These are phyloP conservation scores for Rutilus rutilus DNA, from an alignment of 2,113 vertebrate genomes.

Conservation along the genomic window DNA sequence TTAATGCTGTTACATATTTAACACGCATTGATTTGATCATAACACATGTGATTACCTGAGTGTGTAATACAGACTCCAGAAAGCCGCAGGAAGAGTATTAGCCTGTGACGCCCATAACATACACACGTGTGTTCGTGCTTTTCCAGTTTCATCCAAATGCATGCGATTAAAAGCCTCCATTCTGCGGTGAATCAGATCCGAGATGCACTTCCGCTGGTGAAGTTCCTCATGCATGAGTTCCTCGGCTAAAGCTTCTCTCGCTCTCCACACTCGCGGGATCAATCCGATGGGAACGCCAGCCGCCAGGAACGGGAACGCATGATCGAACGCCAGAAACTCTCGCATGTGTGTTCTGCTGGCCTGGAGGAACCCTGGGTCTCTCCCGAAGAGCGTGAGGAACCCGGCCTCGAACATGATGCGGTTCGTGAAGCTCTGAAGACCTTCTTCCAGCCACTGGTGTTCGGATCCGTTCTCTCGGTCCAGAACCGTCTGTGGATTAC, in stretches of 20 bases:
- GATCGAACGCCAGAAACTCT: constrained; percentile 63
- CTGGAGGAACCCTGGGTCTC: constrained; percentile 22
- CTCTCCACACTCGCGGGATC: constrained; percentile 49
- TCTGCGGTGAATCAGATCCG: constrained; percentile 62
- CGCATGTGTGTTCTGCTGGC: constrained; percentile 40
- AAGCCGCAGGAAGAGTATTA: constrained; percentile 65
- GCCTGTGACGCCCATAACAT: constrained; percentile 69
- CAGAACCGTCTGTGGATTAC: constrained; percentile 61
- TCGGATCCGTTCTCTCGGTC: not conserved
- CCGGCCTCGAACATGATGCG: constrained; percentile 69
- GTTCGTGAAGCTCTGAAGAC: constrained; percentile 61
- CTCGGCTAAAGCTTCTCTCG: constrained; percentile 61
- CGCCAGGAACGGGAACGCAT: constrained; percentile 59
- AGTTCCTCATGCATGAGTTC: constrained; percentile 55
- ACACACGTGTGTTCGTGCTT: constrained; percentile 61
- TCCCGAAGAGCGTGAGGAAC: constrained; percentile 65
- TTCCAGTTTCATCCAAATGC: constrained; percentile 59
- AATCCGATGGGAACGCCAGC: constrained; percentile 62
- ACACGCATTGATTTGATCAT: not conserved
- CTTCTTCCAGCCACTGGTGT: constrained; percentile 55
- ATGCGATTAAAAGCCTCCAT: constrained; percentile 62
- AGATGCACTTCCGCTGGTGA: constrained; percentile 51
- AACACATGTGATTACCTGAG: constrained; percentile 55
- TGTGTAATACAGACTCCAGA: constrained; percentile 68
- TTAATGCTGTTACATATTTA: not conserved